phyloP scores from a whole-genome alignment of 1,140 invertebrate species.

The Aricia agestis region DNA sequence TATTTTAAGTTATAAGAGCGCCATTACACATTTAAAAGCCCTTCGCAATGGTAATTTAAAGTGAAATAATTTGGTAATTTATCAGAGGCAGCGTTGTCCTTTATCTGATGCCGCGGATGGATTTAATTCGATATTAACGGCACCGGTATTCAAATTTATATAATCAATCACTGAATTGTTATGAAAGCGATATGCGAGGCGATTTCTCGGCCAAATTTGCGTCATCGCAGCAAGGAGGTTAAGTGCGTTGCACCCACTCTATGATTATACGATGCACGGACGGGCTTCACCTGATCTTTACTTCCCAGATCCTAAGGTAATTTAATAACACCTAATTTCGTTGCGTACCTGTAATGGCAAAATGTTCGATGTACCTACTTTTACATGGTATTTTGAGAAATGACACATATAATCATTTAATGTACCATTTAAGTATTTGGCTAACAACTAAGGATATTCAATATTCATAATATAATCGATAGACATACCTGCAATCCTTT shows the following conservation, averaged over 20 bases:
- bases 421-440: no score
- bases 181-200: slow-evolving; percentile 70
- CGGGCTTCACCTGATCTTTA: slow-evolving; percentile 16
- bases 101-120: slow-evolving; percentile 65
- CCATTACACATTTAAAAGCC: slow-evolving; percentile 23
- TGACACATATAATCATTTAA: no score
- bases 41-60: slow-evolving; percentile 56
- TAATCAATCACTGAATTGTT: slow-evolving; percentile 73
- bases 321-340: slow-evolving; percentile 16
- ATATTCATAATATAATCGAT: no score
- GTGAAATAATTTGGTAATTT: slow-evolving; percentile 64
- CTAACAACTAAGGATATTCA: no score
- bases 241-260: slow-evolving; percentile 44
- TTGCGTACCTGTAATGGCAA: slow-evolving; percentile 2
- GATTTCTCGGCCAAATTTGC: slow-evolving; percentile 70
- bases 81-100: slow-evolving; percentile 63
- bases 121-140: slow-evolving; percentile 71
- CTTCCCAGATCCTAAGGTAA: neutral
- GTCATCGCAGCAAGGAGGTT: slow-evolving; percentile 60
- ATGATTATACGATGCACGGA: slow-evolving; percentile 27
- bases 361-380: neutral
- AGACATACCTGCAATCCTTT: no score
- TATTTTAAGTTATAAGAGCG: slow-evolving; percentile 21
- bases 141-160: slow-evolving; percentile 71
- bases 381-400: neutral